Conservation (phyloP, 2,113 vertebrate species). For the Phainopepla nitens region DNA sequence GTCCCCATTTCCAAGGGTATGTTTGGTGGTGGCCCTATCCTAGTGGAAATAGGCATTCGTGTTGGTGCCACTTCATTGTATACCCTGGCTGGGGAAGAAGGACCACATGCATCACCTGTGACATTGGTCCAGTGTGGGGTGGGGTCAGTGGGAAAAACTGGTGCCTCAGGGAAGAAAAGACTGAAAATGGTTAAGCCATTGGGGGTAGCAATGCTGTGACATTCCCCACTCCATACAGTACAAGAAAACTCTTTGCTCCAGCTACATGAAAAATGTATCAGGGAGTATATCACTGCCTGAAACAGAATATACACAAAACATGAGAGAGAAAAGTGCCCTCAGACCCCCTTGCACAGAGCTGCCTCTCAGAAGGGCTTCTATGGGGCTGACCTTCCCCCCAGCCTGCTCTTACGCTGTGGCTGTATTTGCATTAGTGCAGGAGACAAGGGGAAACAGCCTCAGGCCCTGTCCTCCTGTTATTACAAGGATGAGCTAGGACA, state of each 20-base stretch:
- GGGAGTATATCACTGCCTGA: neutral
- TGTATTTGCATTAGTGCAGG: neutral
- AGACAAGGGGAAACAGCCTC: neutral
- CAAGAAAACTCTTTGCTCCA: neutral
- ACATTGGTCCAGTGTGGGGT: neutral
- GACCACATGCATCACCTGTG: rapidly evolving
- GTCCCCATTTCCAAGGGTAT: neutral
- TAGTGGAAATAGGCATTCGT: neutral
- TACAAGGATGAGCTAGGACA: neutral
- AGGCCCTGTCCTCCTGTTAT: neutral
- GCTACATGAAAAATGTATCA: neutral
- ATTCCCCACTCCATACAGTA: neutral
- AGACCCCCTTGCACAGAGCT: neutral
- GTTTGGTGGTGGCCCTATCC: neutral
- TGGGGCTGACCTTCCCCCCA: neutral
- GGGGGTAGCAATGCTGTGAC: neutral
- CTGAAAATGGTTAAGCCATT: neutral
- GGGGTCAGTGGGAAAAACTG: neutral
- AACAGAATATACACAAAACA: neutral
- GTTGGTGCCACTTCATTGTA: neutral
- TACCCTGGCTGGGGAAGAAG: neutral
- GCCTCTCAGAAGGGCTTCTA: neutral
- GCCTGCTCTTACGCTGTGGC: neutral
- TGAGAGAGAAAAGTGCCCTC: neutral
- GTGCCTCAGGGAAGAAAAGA: neutral